These are phyloP conservation scores for Prolemur simus DNA, from an alignment of 2,113 vertebrate genomes.

Conservation along the genomic window DNA sequence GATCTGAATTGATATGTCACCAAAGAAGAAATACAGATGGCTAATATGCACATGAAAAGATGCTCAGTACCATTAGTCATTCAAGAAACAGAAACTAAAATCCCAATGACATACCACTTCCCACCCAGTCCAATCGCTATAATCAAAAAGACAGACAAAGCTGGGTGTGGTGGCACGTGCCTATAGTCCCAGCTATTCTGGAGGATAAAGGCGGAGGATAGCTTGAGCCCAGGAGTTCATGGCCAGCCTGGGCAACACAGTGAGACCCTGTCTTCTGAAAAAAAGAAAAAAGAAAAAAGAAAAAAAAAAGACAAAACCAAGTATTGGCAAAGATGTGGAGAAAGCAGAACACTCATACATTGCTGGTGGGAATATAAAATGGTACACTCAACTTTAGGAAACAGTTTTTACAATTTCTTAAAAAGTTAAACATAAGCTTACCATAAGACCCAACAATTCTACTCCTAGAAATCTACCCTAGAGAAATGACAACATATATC, in stretches of 20 bases:
- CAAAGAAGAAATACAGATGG: neutral
- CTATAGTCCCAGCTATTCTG: neutral
- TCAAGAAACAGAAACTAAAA: constrained; percentile 5
- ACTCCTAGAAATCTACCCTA: neutral
- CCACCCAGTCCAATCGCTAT: neutral
- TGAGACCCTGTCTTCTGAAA: neutral
- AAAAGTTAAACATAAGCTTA: neutral
- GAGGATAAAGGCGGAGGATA: neutral
- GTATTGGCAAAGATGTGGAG: neutral
- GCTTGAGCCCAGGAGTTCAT: neutral
- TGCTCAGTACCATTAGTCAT: neutral
- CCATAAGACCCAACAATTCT: neutral
- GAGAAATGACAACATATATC: neutral
- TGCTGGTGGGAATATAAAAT: neutral
- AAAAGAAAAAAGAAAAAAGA: neutral
- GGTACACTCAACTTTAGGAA: neutral
- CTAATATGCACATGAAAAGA: neutral
- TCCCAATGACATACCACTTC: neutral
- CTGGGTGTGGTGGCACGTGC: neutral
- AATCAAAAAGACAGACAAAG: neutral
- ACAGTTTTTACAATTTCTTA: neutral
- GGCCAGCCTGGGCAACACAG: neutral
- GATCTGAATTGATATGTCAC: neutral
- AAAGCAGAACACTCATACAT: neutral
- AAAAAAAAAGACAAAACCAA: neutral